Evolutionary conservation across 2,888 invertebrate species (phyloP).

Genomic region (Drosophila monieri): DNA sequence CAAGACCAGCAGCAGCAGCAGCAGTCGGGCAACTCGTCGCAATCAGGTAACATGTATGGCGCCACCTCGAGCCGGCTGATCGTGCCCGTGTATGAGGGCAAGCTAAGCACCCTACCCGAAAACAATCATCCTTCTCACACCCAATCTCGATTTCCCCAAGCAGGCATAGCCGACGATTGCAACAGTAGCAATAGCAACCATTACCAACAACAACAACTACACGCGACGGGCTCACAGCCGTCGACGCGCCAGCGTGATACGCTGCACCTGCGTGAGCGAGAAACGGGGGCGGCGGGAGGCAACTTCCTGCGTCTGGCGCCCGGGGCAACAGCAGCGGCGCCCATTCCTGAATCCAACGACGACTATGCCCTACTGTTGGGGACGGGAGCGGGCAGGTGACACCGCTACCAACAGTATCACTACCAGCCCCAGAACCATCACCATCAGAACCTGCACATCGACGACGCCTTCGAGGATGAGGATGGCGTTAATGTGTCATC

Average conservation of each 20-base stretch:
- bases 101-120: constrained; percentile 54
- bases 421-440: constrained; percentile 54
- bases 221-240: constrained; percentile 55
- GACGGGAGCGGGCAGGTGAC: constrained; percentile 80
- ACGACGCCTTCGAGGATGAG: constrained; percentile 59
- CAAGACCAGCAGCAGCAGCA: constrained; percentile 56
- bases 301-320: constrained; percentile 76
- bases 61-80: constrained; percentile 63
- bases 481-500: constrained; percentile 74
- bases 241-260: constrained; percentile 68
- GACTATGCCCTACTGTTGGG: constrained; percentile 77
- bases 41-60: constrained; percentile 63
- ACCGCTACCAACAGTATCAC: constrained; percentile 64
- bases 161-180: constrained; percentile 52
- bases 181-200: constrained; percentile 69
- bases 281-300: constrained; percentile 38
- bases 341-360: constrained; percentile 80
- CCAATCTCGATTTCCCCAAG: constrained; percentile 70
- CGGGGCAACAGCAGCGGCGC: constrained; percentile 62
- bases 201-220: constrained; percentile 78
- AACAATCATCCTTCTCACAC: constrained; percentile 50
- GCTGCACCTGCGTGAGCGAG: constrained; percentile 56
- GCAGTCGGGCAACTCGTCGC: constrained; percentile 41
- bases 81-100: constrained; percentile 58
- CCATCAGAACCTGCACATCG: constrained; percentile 50